phyloP scores from a whole-genome alignment of 2,888 invertebrate species.

The Hemaris fuciformis region DNA sequence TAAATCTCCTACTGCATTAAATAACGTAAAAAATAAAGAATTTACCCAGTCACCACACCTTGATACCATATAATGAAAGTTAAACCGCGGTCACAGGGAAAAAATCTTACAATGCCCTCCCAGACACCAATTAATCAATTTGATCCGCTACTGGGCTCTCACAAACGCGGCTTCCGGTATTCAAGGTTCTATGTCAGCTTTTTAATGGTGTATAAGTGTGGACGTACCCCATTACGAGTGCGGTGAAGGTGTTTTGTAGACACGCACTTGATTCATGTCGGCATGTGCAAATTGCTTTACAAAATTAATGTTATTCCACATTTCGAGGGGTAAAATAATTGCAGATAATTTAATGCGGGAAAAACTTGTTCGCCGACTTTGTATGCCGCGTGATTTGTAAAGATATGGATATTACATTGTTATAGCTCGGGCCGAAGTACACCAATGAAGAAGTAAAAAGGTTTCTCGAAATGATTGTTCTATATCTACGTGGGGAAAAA shows the following conservation, averaged over 20 bases:
- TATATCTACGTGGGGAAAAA: no score
- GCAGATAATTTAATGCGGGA: background rate
- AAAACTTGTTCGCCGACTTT: background rate
- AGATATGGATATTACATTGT: no score
- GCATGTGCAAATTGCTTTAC: background rate
- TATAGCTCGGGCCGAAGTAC: no score
- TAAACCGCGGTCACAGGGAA: background rate
- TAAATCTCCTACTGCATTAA: background rate
- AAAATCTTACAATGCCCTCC: background rate
- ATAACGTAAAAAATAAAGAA: background rate
- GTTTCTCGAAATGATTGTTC: no score
- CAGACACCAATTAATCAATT: slow-evolving; percentile 6
- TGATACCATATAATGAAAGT: background rate
- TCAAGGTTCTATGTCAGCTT: slow-evolving; percentile 16
- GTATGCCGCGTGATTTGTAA: background rate
- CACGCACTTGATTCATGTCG: background rate
- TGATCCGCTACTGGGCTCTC: slow-evolving; percentile 5
- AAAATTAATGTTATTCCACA: background rate
- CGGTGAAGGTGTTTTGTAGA: background rate
- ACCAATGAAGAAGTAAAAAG: no score
- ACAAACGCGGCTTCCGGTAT: slow-evolving; percentile 25
- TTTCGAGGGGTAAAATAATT: background rate
- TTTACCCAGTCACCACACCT: background rate
- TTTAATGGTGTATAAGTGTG: slow-evolving; percentile 21
- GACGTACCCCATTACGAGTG: slow-evolving; percentile 26